A percentile compares a stretch with the other conserved stretches of the same genome.
phyloP scores from a whole-genome alignment of 2,797 vertebrate species.

The Clarias pachynema region DNA sequence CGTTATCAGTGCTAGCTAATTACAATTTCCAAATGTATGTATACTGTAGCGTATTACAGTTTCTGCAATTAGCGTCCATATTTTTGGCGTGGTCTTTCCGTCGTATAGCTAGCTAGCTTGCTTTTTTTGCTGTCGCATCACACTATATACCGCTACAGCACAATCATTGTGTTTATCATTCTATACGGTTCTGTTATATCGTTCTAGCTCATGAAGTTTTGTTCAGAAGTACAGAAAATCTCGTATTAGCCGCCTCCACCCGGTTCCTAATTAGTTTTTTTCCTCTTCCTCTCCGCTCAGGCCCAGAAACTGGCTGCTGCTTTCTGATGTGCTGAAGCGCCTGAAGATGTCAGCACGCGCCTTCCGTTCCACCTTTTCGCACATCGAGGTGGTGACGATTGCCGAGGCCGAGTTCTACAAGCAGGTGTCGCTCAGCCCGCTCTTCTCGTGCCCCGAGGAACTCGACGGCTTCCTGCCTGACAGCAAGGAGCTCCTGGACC shows the following conservation, averaged over 20 bases:
- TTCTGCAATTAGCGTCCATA: background rate
- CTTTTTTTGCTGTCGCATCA: background rate
- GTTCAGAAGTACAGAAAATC: background rate
- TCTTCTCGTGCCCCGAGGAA: slow-evolving; percentile 86
- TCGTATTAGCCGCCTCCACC: background rate
- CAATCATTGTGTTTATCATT: background rate
- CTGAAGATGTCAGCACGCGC: slow-evolving; percentile 88
- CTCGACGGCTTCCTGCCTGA: slow-evolving; percentile 85
- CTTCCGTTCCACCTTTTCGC: slow-evolving; percentile 86
- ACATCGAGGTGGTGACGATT: slow-evolving; percentile 85
- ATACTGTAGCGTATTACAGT: background rate
- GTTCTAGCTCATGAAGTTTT: background rate
- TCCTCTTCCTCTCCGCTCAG: slow-evolving; percentile 62
- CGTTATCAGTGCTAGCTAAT: background rate
- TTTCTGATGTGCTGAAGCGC: slow-evolving; percentile 85
- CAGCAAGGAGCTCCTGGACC: slow-evolving; percentile 85
- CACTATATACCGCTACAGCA: background rate
- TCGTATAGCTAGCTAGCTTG: background rate
- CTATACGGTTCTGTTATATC: background rate
- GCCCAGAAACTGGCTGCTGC: slow-evolving; percentile 90
- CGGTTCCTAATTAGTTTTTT: background rate
- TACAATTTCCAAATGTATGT: background rate
- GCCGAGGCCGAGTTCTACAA: slow-evolving; percentile 88
- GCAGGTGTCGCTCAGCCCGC: slow-evolving; percentile 88
- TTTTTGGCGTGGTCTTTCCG: background rate